A percentile compares a stretch with the other conserved stretches of the same genome.
Conservation (phyloP, 2,113 vertebrate species). For the rabbit (Oryctolagus cuniculus) region mOryCun1.1 NC_091432.1:20001001-20001500, state of each 20-base stretch:
- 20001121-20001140: conserved; percentile 79
- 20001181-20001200: conserved; percentile 66
- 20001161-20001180: conserved; percentile 57
- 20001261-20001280: conserved; percentile 61
- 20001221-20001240: conserved; percentile 57
- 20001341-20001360: conserved; percentile 75
- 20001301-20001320: conserved; percentile 64
- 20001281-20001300: conserved; percentile 55
- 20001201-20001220: not conserved
- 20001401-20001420: conserved; percentile 59
- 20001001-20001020: conserved; percentile 62
- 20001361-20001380: conserved; percentile 60
- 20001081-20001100: conserved; percentile 48
- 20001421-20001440: conserved; percentile 78
- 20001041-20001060: not conserved
- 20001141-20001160: conserved; percentile 51
- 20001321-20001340: conserved; percentile 65
- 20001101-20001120: conserved; percentile 54
- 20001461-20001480: conserved; percentile 12
- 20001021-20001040: not conserved
- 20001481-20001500: conserved; percentile 58
- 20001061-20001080: not conserved
- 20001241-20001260: conserved; percentile 31
- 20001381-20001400: conserved; percentile 71
- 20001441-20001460: conserved; percentile 73